These are phyloP conservation scores for Cinara cedri DNA, from an alignment of 2,888 invertebrate species.

Conservation along the genomic window DNA sequence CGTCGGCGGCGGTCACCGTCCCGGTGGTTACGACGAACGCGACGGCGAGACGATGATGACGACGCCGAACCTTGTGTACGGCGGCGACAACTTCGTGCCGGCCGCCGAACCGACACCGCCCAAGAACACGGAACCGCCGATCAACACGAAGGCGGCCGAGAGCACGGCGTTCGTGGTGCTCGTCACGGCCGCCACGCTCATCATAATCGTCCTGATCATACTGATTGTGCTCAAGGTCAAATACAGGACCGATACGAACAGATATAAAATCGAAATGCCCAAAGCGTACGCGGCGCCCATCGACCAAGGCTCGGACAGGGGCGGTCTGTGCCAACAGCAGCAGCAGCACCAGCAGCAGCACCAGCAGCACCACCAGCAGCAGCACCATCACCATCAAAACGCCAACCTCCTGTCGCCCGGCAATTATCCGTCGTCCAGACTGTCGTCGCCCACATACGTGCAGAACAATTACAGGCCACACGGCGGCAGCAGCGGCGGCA, in stretches of 20 bases:
- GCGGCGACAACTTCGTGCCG: conserved; percentile 59
- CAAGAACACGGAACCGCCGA: conserved; percentile 62
- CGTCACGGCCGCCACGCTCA: conserved; percentile 88
- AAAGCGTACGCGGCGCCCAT: conserved; percentile 71
- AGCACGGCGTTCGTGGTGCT: conserved; percentile 81
- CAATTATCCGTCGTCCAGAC: conserved; percentile 65
- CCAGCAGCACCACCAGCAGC: conserved; percentile 3
- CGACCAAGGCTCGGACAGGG: conserved; percentile 64
- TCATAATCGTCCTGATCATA: conserved; percentile 88
- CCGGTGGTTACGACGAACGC: conserved; percentile 60
- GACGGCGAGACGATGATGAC: conserved; percentile 59
- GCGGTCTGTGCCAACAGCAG: conserved; percentile 21
- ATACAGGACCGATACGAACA: conserved; percentile 74
- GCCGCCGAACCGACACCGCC: conserved; percentile 61
- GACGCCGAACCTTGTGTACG: conserved; percentile 60
- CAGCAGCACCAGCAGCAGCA: conserved; percentile 11
- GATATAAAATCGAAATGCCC: conserved; percentile 88
- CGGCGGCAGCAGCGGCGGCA: conserved; percentile 62
- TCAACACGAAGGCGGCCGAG: conserved; percentile 73
- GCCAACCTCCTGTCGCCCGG: conserved; percentile 59
- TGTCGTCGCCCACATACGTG: conserved; percentile 63
- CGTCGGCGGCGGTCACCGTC: conserved; percentile 60
- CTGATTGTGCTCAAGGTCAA: conserved; percentile 88
- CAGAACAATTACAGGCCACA: conserved; percentile 64
- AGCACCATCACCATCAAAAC: conserved; percentile 10